These are phyloP conservation scores for Aselliscus stoliczkanus DNA, from an alignment of 2,797 vertebrate genomes.

Conservation along the genomic window DNA sequence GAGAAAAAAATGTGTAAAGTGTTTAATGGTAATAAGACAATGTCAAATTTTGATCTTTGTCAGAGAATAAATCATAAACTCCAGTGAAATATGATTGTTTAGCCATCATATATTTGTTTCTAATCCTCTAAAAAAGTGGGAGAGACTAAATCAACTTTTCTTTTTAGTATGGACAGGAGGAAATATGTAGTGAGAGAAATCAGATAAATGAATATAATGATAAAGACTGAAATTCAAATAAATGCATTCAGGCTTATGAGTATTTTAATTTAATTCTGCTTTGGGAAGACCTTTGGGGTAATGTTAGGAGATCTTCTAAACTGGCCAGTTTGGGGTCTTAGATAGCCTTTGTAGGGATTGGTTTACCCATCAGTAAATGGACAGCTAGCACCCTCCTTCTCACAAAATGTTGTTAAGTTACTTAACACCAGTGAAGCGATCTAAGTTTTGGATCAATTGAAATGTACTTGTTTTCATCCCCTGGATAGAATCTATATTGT, in stretches of 20 bases:
- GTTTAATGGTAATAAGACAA: not conserved
- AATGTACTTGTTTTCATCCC: not conserved
- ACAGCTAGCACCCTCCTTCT: not conserved
- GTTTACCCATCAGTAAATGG: not conserved
- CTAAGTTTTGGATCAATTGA: not conserved
- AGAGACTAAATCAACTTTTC: not conserved
- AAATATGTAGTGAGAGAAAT: not conserved
- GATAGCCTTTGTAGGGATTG: not conserved
- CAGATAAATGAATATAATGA: not conserved
- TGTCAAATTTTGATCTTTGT: not conserved
- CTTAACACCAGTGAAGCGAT: not conserved
- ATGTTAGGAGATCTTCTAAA: not conserved
- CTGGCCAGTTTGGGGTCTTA: not conserved
- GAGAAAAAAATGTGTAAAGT: not conserved
- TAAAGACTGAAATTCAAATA: not conserved
- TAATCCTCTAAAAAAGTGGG: not conserved
- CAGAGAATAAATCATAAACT: not conserved
- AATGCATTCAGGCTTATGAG: not conserved
- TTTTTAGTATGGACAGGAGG: not conserved
- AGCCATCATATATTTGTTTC: not conserved
- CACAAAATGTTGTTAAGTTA: not conserved
- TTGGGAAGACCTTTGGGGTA: not conserved
- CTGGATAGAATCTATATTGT: not conserved
- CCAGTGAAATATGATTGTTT: not conserved
- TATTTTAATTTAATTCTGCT: not conserved